These are phyloP conservation scores for Atta colombica DNA, from an alignment of 1,140 invertebrate genomes.

Conservation along the genomic window DNA sequence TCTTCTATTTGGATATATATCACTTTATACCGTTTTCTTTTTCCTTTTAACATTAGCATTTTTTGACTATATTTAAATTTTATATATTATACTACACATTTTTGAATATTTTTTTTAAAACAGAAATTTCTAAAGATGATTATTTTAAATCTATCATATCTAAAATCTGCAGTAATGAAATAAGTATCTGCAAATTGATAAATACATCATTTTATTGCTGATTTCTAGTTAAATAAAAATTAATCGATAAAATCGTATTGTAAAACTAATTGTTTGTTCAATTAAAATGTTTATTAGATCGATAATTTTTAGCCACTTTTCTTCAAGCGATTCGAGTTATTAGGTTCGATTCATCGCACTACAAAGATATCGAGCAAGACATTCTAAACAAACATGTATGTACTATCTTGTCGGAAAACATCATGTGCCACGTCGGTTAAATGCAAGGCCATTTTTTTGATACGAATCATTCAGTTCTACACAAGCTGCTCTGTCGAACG, in stretches of 20 bases:
- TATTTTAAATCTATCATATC: background rate
- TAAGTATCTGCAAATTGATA: background rate
- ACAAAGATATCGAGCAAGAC: slow-evolving; percentile 21
- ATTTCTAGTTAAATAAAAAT: background rate
- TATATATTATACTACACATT: background rate
- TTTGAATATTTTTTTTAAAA: background rate
- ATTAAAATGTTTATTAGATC: background rate
- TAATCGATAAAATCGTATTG: background rate
- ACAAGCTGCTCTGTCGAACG: slow-evolving; percentile 44
- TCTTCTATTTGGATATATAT: background rate
- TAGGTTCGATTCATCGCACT: slow-evolving; percentile 12
- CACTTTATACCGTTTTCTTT: background rate
- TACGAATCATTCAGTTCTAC: slow-evolving; percentile 63
- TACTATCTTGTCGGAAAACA: slow-evolving; percentile 51
- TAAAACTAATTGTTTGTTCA: background rate
- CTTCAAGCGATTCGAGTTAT: background rate
- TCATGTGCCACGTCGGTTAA: slow-evolving; percentile 46
- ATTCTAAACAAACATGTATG: slow-evolving; percentile 51
- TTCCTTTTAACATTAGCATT: background rate
- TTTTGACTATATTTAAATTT: background rate
- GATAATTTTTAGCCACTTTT: background rate
- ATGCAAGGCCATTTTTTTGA: slow-evolving; percentile 70
- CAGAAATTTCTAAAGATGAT: background rate
- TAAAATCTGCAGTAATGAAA: background rate
- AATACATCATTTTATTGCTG: background rate